Conservation (phyloP, 1,140 invertebrate species). For the Leptinotarsa texana region DNA sequence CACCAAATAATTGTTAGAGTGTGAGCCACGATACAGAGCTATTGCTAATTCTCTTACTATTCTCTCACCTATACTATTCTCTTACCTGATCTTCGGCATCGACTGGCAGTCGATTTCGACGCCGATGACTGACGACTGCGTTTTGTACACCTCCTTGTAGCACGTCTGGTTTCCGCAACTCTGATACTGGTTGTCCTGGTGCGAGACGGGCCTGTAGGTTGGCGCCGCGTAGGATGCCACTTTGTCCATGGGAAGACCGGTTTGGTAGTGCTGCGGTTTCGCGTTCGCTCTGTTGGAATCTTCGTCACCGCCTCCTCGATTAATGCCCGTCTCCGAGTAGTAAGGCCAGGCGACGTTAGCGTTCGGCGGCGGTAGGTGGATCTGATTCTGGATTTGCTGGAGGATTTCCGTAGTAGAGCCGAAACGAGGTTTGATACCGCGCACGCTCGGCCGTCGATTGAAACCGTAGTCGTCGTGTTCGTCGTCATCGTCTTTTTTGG, state of each 20-base stretch:
- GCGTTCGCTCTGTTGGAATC: conserved; percentile 45
- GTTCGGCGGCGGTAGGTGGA: conserved; percentile 58
- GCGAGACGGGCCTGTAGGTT: conserved; percentile 54
- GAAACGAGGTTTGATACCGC: conserved; percentile 73
- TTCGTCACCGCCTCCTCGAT: conserved; percentile 10
- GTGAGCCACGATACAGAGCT: no score
- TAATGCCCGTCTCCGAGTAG: conserved; percentile 62
- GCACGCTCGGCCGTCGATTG: conserved; percentile 81
- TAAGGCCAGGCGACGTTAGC: conserved; percentile 61
- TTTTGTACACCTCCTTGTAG: conserved; percentile 53
- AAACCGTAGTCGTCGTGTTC: conserved; percentile 89
- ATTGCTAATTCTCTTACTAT: no score
- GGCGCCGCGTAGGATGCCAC: conserved; percentile 44
- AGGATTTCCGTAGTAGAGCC: conserved; percentile 80
- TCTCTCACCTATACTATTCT: no score
- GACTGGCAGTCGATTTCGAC: conserved; percentile 57
- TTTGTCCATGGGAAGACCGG: conserved; percentile 36
- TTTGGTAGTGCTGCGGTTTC: conserved; percentile 44
- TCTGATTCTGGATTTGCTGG: conserved; percentile 76
- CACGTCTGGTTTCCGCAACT: conserved; percentile 61
- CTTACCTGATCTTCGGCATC: conserved; percentile 46
- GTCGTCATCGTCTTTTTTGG: conserved; percentile 70
- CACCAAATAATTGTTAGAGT: no score
- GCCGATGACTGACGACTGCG: conserved; percentile 46
- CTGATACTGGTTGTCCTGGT: conserved; percentile 58